Evolutionary conservation across 2,113 vertebrate species (phyloP), one percentile per base, ranked within the genome.

Genomic region (Notothenia rossii): DNA sequence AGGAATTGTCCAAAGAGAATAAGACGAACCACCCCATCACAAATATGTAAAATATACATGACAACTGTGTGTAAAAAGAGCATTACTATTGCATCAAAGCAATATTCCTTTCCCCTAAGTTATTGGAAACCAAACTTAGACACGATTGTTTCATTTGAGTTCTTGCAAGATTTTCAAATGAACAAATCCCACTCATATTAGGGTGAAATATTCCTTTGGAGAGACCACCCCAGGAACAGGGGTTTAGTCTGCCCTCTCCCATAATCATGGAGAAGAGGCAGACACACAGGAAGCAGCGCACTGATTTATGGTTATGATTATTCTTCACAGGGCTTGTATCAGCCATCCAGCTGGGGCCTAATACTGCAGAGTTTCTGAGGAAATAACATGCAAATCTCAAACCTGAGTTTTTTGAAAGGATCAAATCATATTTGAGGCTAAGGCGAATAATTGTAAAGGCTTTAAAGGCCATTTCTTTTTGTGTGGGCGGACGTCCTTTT

Each of bases 221-320:
- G 54, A 59, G 55, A 63, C 40, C 60, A 77, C 48, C 61, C n/a
- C 53, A 14, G 25, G 40, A 81, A 43, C 50, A 22, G 2, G 51
- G 62, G 73, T 82, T 75, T 51, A 15, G 66, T 51, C 22, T 66
- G 49, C 2, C 18, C 54, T 29, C 71, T 85, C 71, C 33, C 22
- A 58, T 75, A 75, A 88, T 88, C 67, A 72, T 66, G 43, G 59
- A 69, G 55, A 72, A 58, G 46, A 55, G 51, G 71, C 67, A 83
- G 76, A 82, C 64, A 65, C 71, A 63, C 66, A 77, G 61, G 75
- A 79, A 74, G 53, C 50, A 62, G 65, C 60, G 63, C 71, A 18
- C 71, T 92, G 89, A 91, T 92, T 91, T 90, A 91, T 87, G 84
- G 76, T 81, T 54, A 62, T 87, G 84, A 90, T 88, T 86, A 91